Evolutionary conservation across 2,113 vertebrate species (phyloP).

Genomic region (Eidolon helvum): DNA sequence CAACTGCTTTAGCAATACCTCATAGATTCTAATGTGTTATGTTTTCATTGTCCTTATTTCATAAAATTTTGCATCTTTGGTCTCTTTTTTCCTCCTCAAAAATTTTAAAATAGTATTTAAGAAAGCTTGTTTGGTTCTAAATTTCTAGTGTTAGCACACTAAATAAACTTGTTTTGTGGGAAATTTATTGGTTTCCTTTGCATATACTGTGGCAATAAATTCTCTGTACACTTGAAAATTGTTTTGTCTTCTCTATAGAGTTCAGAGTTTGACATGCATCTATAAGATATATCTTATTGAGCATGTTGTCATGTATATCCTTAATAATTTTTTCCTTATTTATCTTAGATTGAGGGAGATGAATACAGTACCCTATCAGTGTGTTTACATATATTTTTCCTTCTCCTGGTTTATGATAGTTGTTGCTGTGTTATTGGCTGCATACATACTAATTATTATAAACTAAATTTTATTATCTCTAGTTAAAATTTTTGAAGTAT

Average conservation of each 20-base stretch:
- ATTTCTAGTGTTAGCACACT: neutral
- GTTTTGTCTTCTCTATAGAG: neutral
- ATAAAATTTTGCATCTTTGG: neutral
- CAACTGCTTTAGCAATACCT: neutral
- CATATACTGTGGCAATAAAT: neutral
- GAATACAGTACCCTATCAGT: neutral
- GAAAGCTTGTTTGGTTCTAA: neutral
- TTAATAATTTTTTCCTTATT: neutral
- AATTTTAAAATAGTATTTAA: neutral
- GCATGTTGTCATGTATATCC: too few relatives aligned
- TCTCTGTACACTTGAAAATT: neutral
- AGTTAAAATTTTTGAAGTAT: neutral
- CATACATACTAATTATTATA: neutral
- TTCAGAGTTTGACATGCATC: neutral
- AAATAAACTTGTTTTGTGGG: neutral
- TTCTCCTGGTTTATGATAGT: neutral
- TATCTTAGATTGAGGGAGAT: neutral
- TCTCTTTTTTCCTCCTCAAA: neutral
- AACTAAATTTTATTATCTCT: neutral
- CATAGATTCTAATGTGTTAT: neutral
- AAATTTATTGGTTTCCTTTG: neutral
- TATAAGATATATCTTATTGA: neutral
- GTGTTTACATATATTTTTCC: neutral
- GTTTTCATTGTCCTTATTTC: neutral
- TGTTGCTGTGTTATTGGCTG: neutral